phyloP scores from a whole-genome alignment of 1,140 invertebrate genomes.

The Microplitis demolitor region DNA sequence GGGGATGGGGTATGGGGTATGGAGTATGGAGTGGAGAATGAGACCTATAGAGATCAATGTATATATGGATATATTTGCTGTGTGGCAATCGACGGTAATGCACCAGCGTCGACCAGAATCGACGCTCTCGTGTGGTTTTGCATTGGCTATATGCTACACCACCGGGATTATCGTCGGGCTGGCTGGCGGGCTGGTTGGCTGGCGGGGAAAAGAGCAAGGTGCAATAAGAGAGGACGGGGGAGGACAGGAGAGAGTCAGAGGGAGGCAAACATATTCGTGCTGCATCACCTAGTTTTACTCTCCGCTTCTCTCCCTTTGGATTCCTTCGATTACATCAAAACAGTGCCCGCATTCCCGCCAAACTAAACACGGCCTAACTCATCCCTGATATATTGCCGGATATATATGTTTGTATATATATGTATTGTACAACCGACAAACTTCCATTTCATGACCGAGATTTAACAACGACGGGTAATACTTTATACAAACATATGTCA shows the following conservation, averaged over 20 bases:
- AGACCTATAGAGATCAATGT: background rate
- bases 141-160: slow-evolving; percentile 7
- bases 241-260: too few relatives aligned
- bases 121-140: slow-evolving; percentile 15
- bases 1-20: background rate
- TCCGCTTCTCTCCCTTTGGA: background rate
- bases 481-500: too few relatives aligned
- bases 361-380: slow-evolving; percentile 7
- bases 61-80: slow-evolving; percentile 4
- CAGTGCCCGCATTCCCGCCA: slow-evolving; percentile 2
- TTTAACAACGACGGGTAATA: too few relatives aligned
- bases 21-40: background rate
- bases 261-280: background rate
- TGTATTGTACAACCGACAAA: background rate
- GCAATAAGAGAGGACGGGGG: too few relatives aligned
- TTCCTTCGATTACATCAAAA: slow-evolving; percentile 17
- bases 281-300: background rate
- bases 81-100: slow-evolving; percentile 26
- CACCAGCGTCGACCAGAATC: slow-evolving; percentile 7
- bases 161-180: slow-evolving; percentile 16
- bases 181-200: background rate
- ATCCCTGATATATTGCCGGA: background rate
- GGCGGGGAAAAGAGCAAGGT: too few relatives aligned
- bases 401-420: background rate
- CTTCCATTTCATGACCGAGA: too few relatives aligned